Evolutionary conservation across 1,140 invertebrate species (phyloP).

Genomic region (Drosophila melanica): DNA sequence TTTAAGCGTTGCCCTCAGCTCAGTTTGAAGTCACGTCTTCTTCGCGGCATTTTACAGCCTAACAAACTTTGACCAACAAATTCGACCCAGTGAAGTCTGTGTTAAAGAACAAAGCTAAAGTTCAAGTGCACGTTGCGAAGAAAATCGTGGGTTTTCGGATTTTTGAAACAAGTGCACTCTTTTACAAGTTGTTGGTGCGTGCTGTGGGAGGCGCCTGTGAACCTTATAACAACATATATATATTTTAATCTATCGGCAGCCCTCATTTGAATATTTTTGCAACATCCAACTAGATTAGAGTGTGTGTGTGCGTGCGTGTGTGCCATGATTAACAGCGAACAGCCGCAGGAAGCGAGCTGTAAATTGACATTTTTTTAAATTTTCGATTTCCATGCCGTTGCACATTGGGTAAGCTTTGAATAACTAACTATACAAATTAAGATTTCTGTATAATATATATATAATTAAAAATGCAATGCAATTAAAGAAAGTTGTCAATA

Average conservation of each 20-base stretch:
- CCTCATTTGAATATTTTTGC: conserved; percentile 71
- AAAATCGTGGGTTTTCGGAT: conserved; percentile 7
- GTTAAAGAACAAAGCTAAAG: conserved; percentile 2
- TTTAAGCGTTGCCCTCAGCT: conserved; percentile 10
- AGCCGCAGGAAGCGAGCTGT: conserved; percentile 56
- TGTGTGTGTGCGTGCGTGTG: conserved; percentile 24
- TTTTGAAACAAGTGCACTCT: conserved; percentile 7
- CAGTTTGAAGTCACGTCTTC: conserved; percentile 32
- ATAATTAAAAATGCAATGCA: too few relatives aligned
- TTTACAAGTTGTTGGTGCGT: conserved; percentile 6
- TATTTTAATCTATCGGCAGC: conserved; percentile 53
- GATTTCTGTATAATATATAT: not conserved
- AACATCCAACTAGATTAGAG: conserved; percentile 44
- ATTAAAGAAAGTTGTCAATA: too few relatives aligned
- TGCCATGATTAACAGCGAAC: conserved; percentile 63
- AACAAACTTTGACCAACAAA: not conserved
- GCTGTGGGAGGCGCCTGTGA: not conserved
- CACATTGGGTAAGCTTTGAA: conserved; percentile 54
- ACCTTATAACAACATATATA: conserved; percentile 37
- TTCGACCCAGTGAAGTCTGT: not conserved
- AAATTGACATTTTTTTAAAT: conserved; percentile 75
- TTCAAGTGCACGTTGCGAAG: not conserved
- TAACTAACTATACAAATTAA: not conserved
- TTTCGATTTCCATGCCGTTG: conserved; percentile 78
- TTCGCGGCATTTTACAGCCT: conserved; percentile 26